Evolutionary conservation across 2,888 invertebrate species (phyloP).

Genomic region (Apodemia duryi): DNA sequence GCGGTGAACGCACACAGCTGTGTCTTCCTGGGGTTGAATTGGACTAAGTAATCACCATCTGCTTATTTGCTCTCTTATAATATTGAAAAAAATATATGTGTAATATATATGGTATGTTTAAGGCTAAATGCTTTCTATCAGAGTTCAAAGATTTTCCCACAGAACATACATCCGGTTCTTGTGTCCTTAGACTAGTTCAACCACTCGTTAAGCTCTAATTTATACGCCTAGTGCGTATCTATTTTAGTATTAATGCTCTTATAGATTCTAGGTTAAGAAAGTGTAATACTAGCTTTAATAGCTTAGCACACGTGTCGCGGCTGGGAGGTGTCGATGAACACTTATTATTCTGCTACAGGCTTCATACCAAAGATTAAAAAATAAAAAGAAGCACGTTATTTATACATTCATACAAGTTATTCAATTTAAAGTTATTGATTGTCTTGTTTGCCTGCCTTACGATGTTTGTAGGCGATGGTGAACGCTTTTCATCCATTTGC

Average conservation of each 20-base stretch:
- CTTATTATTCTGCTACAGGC: slow-evolving; percentile 43
- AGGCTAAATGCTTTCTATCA: neutral
- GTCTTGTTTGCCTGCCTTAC: too few species aligned
- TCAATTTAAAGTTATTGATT: too few species aligned
- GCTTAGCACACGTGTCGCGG: slow-evolving; percentile 39
- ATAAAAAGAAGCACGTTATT: too few species aligned
- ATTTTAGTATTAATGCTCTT: slow-evolving; percentile 4
- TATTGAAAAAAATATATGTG: too few species aligned
- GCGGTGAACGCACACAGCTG: too few species aligned
- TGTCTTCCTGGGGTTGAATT: too few species aligned
- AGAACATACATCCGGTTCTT: neutral
- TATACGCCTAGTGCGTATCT: slow-evolving; percentile 1
- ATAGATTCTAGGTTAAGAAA: slow-evolving; percentile 11
- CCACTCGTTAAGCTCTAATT: slow-evolving; percentile 3
- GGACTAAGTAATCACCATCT: too few species aligned
- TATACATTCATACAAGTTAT: too few species aligned
- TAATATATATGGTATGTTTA: too few species aligned
- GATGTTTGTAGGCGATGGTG: too few species aligned
- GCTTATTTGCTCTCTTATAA: neutral
- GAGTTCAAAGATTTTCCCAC: slow-evolving; percentile 5
- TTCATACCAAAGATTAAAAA: slow-evolving; percentile 31
- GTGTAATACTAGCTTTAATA: slow-evolving; percentile 31
- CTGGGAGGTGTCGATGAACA: slow-evolving; percentile 40
- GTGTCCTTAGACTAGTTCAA: slow-evolving; percentile 9
- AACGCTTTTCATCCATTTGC: too few species aligned